Evolutionary conservation across 2,113 vertebrate genomes (phyloP).

Genomic region (Falcunculus frontatus): DNA sequence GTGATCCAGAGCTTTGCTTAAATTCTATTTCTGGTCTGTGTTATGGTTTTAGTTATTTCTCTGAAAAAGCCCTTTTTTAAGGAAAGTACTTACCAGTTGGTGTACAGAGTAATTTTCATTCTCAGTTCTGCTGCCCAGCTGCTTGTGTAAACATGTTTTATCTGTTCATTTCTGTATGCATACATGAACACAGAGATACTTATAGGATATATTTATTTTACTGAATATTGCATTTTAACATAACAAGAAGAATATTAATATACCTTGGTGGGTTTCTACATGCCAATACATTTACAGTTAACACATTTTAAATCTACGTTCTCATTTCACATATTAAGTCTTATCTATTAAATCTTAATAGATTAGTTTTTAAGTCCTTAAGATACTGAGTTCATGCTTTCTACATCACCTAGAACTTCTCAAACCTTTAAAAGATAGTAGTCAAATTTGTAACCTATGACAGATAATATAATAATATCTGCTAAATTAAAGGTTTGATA

Average conservation of each 20-base stretch:
- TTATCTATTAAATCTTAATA: not conserved
- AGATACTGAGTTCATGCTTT: not conserved
- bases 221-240: not conserved
- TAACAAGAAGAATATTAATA: not conserved
- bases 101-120: not conserved
- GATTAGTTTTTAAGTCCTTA: not conserved
- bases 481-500: not conserved
- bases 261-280: not conserved
- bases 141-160: not conserved
- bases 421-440: not conserved
- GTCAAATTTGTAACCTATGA: not conserved
- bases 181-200: not conserved
- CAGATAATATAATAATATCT: not conserved
- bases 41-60: not conserved
- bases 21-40: not conserved
- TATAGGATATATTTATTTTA: not conserved
- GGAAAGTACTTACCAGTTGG: not conserved
- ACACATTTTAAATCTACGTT: not conserved
- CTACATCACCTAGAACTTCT: not conserved
- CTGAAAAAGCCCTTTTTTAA: not conserved
- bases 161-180: not conserved
- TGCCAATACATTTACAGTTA: not conserved
- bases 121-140: not conserved
- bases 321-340: not conserved
- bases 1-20: not conserved